Evolutionary conservation across 2,888 invertebrate species (phyloP).

Genomic region (Spicauda simplicius): DNA sequence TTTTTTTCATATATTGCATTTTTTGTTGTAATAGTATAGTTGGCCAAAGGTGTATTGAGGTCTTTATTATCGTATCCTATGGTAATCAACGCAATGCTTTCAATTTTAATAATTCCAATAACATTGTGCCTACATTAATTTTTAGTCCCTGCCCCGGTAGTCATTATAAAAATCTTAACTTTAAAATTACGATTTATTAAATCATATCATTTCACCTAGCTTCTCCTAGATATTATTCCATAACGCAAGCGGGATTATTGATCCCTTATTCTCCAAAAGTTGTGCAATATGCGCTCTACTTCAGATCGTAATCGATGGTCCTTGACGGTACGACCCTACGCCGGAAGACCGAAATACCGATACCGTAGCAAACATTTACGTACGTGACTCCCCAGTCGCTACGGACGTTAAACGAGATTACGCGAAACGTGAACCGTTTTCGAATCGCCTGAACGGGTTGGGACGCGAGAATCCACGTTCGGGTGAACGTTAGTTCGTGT

Average conservation of each 20-base stretch:
- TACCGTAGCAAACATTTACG: constrained; percentile 72
- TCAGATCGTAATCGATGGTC: constrained; percentile 75
- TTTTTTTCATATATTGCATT: not conserved
- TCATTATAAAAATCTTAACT: too few species aligned
- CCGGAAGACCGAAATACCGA: constrained; percentile 68
- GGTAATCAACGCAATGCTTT: not conserved
- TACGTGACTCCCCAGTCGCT: constrained; percentile 67
- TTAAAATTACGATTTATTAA: not conserved
- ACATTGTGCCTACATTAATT: not conserved
- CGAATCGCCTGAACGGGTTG: constrained; percentile 50
- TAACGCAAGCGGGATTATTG: constrained; percentile 63
- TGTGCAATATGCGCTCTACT: constrained; percentile 73
- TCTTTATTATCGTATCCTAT: not conserved
- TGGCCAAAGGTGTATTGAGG: too few species aligned
- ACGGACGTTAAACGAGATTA: constrained; percentile 56
- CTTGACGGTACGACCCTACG: constrained; percentile 61
- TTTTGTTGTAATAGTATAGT: not conserved
- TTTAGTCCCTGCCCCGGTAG: too few species aligned
- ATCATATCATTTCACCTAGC: not conserved
- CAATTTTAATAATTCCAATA: not conserved
- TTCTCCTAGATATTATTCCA: constrained; percentile 36
- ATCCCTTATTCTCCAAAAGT: constrained; percentile 63
- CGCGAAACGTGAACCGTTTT: constrained; percentile 61
- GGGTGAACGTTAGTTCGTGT: constrained; percentile 51
- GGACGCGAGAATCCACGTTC: constrained; percentile 52